Percentiles rank a stretch among this genome's conserved stretches.
Evolutionary conservation across 2,888 invertebrate genomes (phyloP).

Genomic region (Platycnemis pennipes): DNA sequence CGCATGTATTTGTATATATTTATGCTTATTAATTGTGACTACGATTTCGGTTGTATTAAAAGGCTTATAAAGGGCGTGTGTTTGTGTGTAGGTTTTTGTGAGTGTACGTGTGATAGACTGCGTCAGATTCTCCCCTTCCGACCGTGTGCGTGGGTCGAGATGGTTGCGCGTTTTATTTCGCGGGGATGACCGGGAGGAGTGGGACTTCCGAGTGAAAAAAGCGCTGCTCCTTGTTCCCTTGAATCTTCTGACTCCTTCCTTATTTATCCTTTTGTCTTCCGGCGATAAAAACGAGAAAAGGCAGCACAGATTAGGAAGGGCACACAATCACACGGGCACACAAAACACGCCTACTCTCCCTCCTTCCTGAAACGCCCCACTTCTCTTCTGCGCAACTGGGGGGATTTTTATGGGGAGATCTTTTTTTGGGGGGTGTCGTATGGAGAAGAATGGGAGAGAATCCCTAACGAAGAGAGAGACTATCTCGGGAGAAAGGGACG

Average conservation of each 20-base stretch:
- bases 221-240: not conserved
- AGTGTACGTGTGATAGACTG: too few species aligned
- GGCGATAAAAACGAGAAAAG: not conserved
- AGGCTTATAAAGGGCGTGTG: conserved; percentile 11
- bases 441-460: not conserved
- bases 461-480: not conserved
- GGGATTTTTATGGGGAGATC: not conserved
- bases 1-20: not conserved
- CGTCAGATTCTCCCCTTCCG: not conserved
- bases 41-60: conserved; percentile 25
- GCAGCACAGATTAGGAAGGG: not conserved
- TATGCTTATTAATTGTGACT: not conserved
- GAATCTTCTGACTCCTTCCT: not conserved
- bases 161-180: not conserved
- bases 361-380: not conserved
- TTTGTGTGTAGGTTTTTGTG: not conserved
- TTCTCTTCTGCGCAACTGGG: not conserved
- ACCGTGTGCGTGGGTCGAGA: conserved; percentile 1
- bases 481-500: not conserved
- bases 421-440: not conserved
- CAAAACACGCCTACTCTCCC: not conserved
- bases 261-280: not conserved
- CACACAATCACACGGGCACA: not conserved
- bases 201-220: not conserved
- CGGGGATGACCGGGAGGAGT: not conserved